phyloP scores from a whole-genome alignment of 2,797 vertebrate species.

The Microchirus variegatus region DNA sequence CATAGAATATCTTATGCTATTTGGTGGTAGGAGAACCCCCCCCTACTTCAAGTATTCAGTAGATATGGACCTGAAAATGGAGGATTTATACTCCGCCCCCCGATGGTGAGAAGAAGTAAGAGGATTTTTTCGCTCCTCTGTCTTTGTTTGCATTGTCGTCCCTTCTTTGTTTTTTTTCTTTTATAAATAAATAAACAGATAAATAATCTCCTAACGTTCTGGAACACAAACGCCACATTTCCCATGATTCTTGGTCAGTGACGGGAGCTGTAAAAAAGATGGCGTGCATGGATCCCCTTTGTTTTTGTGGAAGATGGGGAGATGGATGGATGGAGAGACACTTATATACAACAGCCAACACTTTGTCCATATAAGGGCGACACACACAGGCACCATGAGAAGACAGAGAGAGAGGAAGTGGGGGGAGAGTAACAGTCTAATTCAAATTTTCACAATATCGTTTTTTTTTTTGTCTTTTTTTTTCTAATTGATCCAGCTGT shows the following conservation, averaged over 20 bases:
- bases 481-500: constrained; percentile 64
- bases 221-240: constrained; percentile 64
- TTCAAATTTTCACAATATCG: constrained; percentile 69
- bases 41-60: constrained; percentile 97
- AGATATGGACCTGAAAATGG: constrained; percentile 91
- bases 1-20: constrained; percentile 67
- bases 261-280: constrained; percentile 36
- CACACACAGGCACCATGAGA: constrained; percentile 64
- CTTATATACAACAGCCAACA: constrained; percentile 63
- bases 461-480: constrained; percentile 62
- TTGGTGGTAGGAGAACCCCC: constrained; percentile 81
- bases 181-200: background rate
- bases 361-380: constrained; percentile 58
- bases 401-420: constrained; percentile 36
- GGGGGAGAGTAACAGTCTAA: constrained; percentile 77
- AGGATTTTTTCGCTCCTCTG: constrained; percentile 73
- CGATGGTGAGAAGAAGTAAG: constrained; percentile 82
- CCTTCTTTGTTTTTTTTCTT: constrained; percentile 18
- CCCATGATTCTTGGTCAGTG: constrained; percentile 55
- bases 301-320: constrained; percentile 40
- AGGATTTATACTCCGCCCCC: constrained; percentile 79
- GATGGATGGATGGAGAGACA: constrained; percentile 54
- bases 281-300: constrained; percentile 35
- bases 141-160: constrained; percentile 74
- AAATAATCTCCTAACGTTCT: constrained; percentile 40